Evolutionary conservation across 2,888 invertebrate species (phyloP), one percentile per base, ranked within the genome.

Genomic region (Drosophila buzzatii): DNA sequence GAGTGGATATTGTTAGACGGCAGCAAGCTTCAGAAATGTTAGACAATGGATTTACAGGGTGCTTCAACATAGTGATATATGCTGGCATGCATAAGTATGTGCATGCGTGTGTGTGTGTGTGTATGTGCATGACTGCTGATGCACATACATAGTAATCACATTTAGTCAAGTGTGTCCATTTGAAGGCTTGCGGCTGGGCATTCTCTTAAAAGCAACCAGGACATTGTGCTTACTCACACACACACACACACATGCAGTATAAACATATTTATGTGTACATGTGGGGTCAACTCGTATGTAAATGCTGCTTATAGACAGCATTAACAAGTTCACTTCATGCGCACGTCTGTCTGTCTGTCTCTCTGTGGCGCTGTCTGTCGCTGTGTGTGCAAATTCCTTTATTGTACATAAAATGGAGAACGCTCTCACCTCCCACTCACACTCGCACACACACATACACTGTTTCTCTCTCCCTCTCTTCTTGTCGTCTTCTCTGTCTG

Each of bases 241-340:
- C 52, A 44, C 39, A 47, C 16, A 49, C 39, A 35, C 31, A 51
- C 35, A 45, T 27, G 20, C 51, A 10, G 68, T 53, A 68, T 44
- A 66, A 68, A 66, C 56, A 68, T 66, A 18, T 39, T 53, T 68
- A 27, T 68, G 66, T 66, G 69, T 56, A 27, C 57, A 64, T 83
- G 82, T 75, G 76, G 65, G 85, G 85, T 86, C 82, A 81, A 78
- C 76, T 79, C 82, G 88, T 66, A 80, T 80, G 89, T 73, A 82
- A 88, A 82, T 82, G 77, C 87, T 78, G 84, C 83, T 82, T 82
- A 82, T 80, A 65, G 82, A 87, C 85, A 75, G 88, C 71, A 87
- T 84, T 86, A 82, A 88, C 82, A 83, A 85, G 86, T 76, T 77
- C 86, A 80, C 80, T 83, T 68, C 66, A 82, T 64, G 79, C 74